A percentile compares a stretch with the other conserved stretches of the same genome.
These are phyloP conservation scores for Leucoraja ocellata DNA, from an alignment of 2,797 vertebrate genomes.

Conservation along the genomic window DNA sequence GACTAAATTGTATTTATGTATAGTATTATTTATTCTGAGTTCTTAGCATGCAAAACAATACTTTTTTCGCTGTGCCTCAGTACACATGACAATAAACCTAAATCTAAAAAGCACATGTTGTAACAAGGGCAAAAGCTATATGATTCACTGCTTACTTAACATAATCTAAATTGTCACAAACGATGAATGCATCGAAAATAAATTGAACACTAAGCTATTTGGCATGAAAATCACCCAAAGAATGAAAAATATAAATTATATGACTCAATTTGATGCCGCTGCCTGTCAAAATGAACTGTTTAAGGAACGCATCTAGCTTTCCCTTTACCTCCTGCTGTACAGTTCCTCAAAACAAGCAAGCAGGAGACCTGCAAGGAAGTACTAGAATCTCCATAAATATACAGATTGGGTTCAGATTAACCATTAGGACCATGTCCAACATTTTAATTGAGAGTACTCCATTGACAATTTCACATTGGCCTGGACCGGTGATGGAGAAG, in stretches of 20 bases:
- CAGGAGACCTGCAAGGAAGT: background rate
- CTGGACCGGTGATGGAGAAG: background rate
- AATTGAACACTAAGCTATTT: background rate
- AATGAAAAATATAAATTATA: background rate
- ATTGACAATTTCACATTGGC: background rate
- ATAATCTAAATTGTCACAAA: background rate
- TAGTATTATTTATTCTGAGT: too few relatives aligned
- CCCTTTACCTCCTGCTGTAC: background rate
- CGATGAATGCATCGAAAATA: background rate
- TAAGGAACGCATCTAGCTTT: background rate
- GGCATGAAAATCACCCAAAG: background rate
- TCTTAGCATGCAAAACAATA: too few relatives aligned
- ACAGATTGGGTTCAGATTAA: background rate
- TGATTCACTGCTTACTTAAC: background rate
- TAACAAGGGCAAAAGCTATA: background rate
- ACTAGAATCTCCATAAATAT: background rate
- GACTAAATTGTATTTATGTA: too few relatives aligned
- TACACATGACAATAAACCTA: too few relatives aligned
- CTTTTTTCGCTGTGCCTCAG: too few relatives aligned
- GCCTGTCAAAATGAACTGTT: background rate
- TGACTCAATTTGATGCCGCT: background rate
- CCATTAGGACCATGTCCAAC: background rate
- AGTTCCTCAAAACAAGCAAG: background rate
- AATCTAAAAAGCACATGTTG: background rate
- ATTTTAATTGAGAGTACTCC: background rate